These are phyloP conservation scores for Nasonia longicornis DNA, from an alignment of 1,140 invertebrate genomes.

Conservation along the genomic window DNA sequence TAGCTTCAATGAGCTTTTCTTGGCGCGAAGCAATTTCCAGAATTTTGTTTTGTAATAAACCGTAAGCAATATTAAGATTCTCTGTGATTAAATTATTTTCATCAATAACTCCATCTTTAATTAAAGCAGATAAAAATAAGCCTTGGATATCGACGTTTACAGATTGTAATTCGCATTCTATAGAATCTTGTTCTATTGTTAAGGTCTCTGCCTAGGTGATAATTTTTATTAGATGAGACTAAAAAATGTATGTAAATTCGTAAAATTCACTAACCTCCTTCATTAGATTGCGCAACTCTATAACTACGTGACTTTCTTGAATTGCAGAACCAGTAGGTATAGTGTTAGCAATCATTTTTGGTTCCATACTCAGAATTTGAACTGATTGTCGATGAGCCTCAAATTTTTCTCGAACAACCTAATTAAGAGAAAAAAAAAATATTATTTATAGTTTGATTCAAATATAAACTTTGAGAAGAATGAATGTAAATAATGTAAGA, in stretches of 20 bases:
- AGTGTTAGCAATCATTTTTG: constrained; percentile 74
- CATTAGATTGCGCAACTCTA: constrained; percentile 84
- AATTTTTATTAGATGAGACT: neutral
- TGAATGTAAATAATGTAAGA: no score
- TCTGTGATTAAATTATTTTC: constrained; percentile 85
- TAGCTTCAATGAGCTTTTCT: constrained; percentile 80
- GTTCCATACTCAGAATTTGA: constrained; percentile 82
- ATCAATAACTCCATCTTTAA: constrained; percentile 87
- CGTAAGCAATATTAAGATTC: constrained; percentile 83
- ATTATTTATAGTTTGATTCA: neutral
- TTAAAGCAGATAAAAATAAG: constrained; percentile 83
- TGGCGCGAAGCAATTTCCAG: constrained; percentile 83
- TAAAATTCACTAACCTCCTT: constrained; percentile 69
- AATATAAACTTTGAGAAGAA: neutral
- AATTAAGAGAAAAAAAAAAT: constrained; percentile 52
- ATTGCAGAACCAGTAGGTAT: constrained; percentile 74
- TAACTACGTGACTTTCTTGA: constrained; percentile 73
- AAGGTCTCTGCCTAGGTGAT: constrained; percentile 81
- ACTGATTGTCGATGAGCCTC: constrained; percentile 84
- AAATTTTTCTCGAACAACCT: constrained; percentile 90
- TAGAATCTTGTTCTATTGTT: constrained; percentile 89
- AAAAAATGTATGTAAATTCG: neutral
- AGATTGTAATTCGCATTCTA: constrained; percentile 90
- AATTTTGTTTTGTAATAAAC: constrained; percentile 85
- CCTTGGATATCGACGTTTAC: constrained; percentile 87